These are phyloP conservation scores for Aspidiotus destructor DNA, from an alignment of 2,888 invertebrate genomes.

Conservation along the genomic window DNA sequence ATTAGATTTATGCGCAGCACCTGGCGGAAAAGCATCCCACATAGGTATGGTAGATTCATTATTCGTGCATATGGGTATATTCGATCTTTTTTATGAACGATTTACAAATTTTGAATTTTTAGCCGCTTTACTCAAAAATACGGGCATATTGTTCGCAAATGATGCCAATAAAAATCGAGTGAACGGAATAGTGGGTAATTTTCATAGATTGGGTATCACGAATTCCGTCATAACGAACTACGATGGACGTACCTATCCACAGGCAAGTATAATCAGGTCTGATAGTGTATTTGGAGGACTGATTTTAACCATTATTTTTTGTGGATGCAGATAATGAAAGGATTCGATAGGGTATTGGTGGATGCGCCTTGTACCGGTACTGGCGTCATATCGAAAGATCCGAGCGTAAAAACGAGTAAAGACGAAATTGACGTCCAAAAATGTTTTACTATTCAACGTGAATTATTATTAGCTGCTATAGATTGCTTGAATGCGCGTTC, in stretches of 20 bases:
- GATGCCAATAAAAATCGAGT: constrained; percentile 83
- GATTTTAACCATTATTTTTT: background rate
- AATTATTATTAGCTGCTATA: constrained; percentile 88
- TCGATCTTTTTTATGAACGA: background rate
- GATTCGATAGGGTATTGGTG: constrained; percentile 88
- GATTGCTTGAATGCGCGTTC: constrained; percentile 91
- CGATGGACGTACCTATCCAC: constrained; percentile 78
- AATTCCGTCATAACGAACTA: constrained; percentile 83
- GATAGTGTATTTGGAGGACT: background rate
- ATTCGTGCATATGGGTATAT: background rate
- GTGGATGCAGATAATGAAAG: constrained; percentile 59
- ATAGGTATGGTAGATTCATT: constrained; percentile 49
- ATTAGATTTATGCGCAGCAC: constrained; percentile 95
- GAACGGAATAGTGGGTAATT: constrained; percentile 89
- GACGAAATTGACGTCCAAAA: constrained; percentile 81
- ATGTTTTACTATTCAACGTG: constrained; percentile 84
- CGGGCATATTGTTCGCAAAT: constrained; percentile 91
- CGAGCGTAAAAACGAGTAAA: constrained; percentile 86
- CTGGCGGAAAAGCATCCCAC: constrained; percentile 97
- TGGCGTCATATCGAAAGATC: constrained; percentile 95
- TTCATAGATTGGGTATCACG: constrained; percentile 89
- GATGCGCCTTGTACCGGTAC: constrained; percentile 99
- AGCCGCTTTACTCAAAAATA: constrained; percentile 96
- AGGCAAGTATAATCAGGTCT: constrained; percentile 42
- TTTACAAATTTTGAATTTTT: constrained; percentile 16